These are phyloP conservation scores for Nasonia vitripennis DNA, from an alignment of 1,140 invertebrate species.

Conservation along the genomic window DNA sequence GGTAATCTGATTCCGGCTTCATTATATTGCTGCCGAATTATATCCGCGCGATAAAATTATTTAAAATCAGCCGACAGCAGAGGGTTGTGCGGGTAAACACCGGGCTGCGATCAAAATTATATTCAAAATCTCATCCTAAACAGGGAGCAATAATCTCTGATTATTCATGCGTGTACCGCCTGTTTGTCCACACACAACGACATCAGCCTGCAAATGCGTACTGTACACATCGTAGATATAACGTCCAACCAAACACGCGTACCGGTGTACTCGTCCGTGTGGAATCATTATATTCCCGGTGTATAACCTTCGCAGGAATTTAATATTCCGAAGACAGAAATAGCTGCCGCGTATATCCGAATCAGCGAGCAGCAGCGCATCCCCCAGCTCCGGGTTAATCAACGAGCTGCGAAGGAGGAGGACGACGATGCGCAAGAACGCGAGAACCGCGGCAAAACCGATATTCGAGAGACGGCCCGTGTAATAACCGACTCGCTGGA, in stretches of 20 bases:
- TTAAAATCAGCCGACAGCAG: background rate
- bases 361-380: background rate
- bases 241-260: background rate
- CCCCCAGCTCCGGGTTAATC: constrained; percentile 19
- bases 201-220: background rate
- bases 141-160: background rate
- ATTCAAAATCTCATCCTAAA: background rate
- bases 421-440: constrained; percentile 19
- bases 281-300: no score
- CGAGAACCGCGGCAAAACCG: constrained; percentile 6
- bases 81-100: no score
- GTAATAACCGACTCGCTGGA: constrained; percentile 17
- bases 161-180: background rate
- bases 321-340: constrained; percentile 23
- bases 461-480: background rate
- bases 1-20: background rate
- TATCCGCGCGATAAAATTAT: background rate
- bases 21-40: background rate
- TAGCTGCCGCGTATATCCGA: background rate
- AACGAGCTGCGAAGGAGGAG: constrained; percentile 14
- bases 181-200: background rate
- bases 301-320: constrained; percentile 13
- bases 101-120: background rate
- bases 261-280: no score
- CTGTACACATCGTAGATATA: background rate